These are phyloP conservation scores for Girardinichthys multiradiatus DNA, from an alignment of 2,113 vertebrate species.

Conservation along the genomic window DNA sequence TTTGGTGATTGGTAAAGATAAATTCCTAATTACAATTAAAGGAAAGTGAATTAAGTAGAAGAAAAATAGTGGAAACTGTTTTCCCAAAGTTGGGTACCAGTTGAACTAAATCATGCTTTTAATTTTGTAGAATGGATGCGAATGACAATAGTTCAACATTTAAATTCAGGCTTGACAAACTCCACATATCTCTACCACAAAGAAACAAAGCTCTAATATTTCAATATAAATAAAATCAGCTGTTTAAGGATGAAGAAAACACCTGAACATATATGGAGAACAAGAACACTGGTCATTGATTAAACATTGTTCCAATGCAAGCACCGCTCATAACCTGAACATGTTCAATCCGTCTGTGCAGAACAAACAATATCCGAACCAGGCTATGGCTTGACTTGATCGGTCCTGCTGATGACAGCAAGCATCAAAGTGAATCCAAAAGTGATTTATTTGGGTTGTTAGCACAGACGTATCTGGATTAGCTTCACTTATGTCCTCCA, in stretches of 20 bases:
- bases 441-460: conserved; percentile 70
- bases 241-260: background rate
- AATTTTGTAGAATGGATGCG: conserved; percentile 27
- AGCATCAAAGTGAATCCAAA: conserved; percentile 38
- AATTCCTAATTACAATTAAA: too few species aligned
- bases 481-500: conserved; percentile 58
- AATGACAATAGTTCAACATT: background rate
- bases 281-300: background rate
- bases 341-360: background rate
- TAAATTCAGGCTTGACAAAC: conserved; percentile 11
- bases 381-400: conserved; percentile 41
- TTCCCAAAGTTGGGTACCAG: background rate
- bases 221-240: background rate
- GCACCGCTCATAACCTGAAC: background rate
- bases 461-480: conserved; percentile 66
- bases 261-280: conserved; percentile 5
- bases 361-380: background rate
- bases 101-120: conserved; percentile 11
- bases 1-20: too few species aligned
- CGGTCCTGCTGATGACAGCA: conserved; percentile 54
- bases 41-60: too few species aligned
- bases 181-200: conserved; percentile 21
- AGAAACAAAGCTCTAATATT: conserved; percentile 21
- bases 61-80: too few species aligned
- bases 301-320: background rate